phyloP scores from a whole-genome alignment of 2,113 vertebrate species.

The Oriolus oriolus region DNA sequence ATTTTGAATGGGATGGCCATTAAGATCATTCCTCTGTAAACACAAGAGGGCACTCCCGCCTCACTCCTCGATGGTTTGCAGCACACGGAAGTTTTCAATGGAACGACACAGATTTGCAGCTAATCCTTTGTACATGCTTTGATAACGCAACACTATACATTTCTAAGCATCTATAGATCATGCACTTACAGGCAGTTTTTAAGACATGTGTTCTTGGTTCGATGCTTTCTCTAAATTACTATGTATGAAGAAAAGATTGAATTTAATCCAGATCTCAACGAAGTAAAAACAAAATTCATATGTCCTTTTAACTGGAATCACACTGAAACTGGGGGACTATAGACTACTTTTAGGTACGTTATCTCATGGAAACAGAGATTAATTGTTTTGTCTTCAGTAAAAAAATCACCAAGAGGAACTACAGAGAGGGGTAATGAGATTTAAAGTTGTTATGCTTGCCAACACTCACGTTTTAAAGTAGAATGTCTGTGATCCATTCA shows the following conservation, averaged over 20 bases:
- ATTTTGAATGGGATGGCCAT: not conserved
- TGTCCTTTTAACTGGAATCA: not conserved
- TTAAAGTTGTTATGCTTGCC: not conserved
- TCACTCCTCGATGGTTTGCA: not conserved
- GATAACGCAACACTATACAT: not conserved
- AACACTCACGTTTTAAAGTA: not conserved
- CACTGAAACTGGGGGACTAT: not conserved
- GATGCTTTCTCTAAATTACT: not conserved
- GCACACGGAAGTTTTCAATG: not conserved
- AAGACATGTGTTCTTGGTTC: not conserved
- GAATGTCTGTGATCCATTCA: rapidly evolving
- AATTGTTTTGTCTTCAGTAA: not conserved
- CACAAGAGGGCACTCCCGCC: slow-evolving; percentile 72
- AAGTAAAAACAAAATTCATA: not conserved
- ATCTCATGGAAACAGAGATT: not conserved
- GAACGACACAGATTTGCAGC: not conserved
- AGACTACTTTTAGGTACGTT: not conserved
- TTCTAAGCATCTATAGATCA: not conserved
- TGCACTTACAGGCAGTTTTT: not conserved
- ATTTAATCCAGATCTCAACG: not conserved
- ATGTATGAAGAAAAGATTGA: not conserved
- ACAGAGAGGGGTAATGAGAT: not conserved
- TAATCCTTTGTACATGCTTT: not conserved
- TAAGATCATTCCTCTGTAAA: not conserved
- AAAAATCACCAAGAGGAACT: not conserved